Conservation (phyloP, 2,797 vertebrate genomes). For the Danio jaintianensis region DNA sequence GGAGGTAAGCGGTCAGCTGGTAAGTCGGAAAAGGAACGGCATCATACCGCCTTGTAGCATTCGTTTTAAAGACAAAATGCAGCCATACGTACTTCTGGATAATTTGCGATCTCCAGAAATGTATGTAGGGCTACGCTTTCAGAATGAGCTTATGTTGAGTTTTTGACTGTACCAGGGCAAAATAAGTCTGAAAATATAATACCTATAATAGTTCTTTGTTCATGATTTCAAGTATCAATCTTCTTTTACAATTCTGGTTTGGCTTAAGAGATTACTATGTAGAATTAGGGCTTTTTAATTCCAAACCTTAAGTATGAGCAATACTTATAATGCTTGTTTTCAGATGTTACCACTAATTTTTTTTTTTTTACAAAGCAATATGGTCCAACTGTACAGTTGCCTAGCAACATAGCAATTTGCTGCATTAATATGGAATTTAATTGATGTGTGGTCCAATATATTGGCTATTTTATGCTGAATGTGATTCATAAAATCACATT, state of each 20-base stretch:
- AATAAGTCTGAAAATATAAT: not conserved
- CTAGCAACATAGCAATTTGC: conserved; percentile 10
- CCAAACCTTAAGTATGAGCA: not conserved
- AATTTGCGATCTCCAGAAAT: too few relatives aligned
- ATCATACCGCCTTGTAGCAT: too few relatives aligned
- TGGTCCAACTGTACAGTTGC: conserved; percentile 5
- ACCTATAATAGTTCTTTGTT: not conserved
- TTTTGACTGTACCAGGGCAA: not conserved
- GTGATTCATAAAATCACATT: not conserved
- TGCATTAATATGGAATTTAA: not conserved
- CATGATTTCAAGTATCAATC: not conserved
- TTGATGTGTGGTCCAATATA: not conserved
- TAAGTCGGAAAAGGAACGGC: too few relatives aligned
- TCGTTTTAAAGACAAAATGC: too few relatives aligned
- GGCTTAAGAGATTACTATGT: not conserved
- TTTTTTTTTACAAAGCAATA: not conserved
- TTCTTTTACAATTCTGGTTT: not conserved
- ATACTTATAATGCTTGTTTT: conserved; percentile 9
- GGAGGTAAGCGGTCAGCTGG: too few relatives aligned
- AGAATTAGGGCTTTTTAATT: not conserved
- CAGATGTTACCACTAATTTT: not conserved
- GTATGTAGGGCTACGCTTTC: too few relatives aligned
- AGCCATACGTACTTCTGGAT: too few relatives aligned
- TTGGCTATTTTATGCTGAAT: not conserved
- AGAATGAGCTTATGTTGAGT: too few relatives aligned